phyloP scores from a whole-genome alignment of 2,888 invertebrate species.

The Diadromus collaris region DNA sequence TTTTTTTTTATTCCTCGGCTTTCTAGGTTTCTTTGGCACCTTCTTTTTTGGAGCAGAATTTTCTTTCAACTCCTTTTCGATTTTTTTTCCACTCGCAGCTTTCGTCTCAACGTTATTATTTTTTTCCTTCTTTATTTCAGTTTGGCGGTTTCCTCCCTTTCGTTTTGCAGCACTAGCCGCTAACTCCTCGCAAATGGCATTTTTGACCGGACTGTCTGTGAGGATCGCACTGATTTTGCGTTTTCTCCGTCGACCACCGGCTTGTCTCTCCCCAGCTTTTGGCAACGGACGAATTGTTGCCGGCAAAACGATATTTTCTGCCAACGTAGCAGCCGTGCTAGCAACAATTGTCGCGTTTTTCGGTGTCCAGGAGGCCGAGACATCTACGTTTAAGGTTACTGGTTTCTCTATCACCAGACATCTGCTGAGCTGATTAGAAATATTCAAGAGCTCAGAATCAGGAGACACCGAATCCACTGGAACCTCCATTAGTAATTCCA shows the following conservation, averaged over 20 bases:
- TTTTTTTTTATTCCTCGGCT: not conserved
- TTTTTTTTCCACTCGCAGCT: not conserved
- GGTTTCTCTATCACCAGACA: no score
- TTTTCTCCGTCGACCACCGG: conserved; percentile 23
- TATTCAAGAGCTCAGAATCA: not conserved
- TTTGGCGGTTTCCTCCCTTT: not conserved
- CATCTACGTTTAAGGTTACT: not conserved
- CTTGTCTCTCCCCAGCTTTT: conserved; percentile 38
- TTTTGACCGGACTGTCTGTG: conserved; percentile 35
- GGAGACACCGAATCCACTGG: not conserved
- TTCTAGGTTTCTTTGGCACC: not conserved
- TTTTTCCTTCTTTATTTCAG: not conserved
- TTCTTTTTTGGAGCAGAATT: not conserved
- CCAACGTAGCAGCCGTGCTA: no score
- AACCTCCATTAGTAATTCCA: not conserved
- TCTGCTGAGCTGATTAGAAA: no score
- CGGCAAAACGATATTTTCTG: no score
- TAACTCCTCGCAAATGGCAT: conserved; percentile 10
- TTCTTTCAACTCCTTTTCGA: not conserved
- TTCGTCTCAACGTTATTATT: not conserved
- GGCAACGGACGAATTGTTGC: conserved; percentile 19
- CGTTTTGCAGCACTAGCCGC: conserved; percentile 2
- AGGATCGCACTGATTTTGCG: conserved; percentile 44
- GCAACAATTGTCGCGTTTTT: no score
- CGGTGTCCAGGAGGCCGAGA: no score